Percentiles rank a stretch among this genome's conserved stretches.
Conservation (phyloP, 1,140 invertebrate species). For the Penaeus vannamei region DNA sequence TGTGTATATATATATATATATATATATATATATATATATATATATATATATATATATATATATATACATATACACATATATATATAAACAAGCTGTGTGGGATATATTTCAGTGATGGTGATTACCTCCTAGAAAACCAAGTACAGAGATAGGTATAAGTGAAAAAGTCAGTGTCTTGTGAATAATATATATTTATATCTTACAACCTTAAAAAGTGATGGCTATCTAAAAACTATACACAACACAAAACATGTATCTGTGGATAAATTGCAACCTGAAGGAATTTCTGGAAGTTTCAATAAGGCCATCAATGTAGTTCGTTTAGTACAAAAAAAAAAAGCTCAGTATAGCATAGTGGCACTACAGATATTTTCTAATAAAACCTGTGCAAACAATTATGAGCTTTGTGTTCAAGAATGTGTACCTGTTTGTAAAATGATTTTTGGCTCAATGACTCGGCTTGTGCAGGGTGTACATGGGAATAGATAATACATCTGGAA, state of each 20-base stretch:
- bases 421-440: no score
- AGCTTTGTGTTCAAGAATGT: no score
- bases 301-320: no score
- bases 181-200: neutral
- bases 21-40: neutral
- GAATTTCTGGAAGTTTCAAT: no score
- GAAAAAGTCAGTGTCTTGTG: neutral
- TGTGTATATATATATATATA: neutral
- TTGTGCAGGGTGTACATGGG: no score
- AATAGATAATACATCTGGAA: no score
- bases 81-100: neutral
- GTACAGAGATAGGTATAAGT: neutral
- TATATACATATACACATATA: constrained; percentile 23
- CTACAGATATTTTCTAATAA: no score
- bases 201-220: neutral
- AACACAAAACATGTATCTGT: neutral
- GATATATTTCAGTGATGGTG: constrained; percentile 9
- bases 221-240: constrained; percentile 1
- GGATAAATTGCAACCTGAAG: no score
- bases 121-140: constrained; percentile 34
- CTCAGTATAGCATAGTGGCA: no score
- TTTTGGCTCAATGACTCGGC: no score
- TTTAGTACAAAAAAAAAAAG: no score
- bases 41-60: constrained; percentile 37
- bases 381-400: no score